These are phyloP conservation scores for Strix aluco DNA, from an alignment of 2,113 vertebrate species.

Conservation along the genomic window DNA sequence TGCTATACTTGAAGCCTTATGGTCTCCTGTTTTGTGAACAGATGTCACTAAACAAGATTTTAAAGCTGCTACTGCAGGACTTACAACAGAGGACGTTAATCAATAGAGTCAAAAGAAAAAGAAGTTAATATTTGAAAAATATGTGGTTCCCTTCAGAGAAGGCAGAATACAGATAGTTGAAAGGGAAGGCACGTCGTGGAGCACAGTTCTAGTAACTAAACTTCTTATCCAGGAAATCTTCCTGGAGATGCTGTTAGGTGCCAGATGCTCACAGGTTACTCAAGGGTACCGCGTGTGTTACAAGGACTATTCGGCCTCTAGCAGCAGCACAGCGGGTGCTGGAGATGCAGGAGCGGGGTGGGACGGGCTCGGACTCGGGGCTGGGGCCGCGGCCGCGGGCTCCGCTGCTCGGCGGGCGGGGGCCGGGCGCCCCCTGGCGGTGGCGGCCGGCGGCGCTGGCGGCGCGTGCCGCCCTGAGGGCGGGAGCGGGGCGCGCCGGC, in stretches of 20 bases:
- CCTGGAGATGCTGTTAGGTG: neutral
- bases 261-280: neutral
- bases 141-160: neutral
- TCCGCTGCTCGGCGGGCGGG: neutral
- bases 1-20: neutral
- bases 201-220: fast-evolving
- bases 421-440: neutral
- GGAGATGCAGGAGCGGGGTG: neutral
- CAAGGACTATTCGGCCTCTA: neutral
- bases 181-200: fast-evolving
- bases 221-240: neutral
- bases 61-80: neutral
- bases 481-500: neutral
- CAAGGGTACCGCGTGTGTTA: neutral
- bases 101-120: neutral
- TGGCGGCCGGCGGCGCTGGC: neutral
- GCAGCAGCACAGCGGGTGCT: neutral
- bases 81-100: neutral
- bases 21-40: neutral
- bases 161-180: neutral
- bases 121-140: neutral
- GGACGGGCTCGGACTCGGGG: no score
- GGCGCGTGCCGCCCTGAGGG: neutral
- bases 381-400: no score
- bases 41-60: neutral